Evolutionary conservation across 2,888 invertebrate genomes (phyloP).

Genomic region (Adelphocoris suturalis): DNA sequence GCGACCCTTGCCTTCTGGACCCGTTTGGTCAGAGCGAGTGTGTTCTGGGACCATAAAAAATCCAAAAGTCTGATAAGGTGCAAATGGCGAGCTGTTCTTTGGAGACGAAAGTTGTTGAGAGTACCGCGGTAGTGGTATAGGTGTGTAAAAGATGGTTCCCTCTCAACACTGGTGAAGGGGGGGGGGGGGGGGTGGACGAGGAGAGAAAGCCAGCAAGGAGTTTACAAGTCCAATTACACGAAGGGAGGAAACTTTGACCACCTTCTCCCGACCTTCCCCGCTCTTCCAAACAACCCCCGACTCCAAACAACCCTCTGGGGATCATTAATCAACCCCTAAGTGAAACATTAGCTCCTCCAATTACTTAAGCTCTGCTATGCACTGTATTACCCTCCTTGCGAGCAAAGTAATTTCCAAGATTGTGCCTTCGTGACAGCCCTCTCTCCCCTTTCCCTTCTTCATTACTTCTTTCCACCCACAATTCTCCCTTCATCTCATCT

Average conservation of each 20-base stretch:
- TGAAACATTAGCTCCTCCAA: conserved; percentile 74
- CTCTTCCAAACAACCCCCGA: conserved; percentile 60
- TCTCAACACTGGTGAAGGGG: no score
- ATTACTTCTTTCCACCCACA: conserved; percentile 14
- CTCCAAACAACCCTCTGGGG: conserved; percentile 61
- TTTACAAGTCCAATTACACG: conserved; percentile 74
- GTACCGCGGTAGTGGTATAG: not conserved
- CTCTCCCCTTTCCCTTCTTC: conserved; percentile 22
- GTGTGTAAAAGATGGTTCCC: conserved; percentile 27
- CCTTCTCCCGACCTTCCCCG: conserved; percentile 49
- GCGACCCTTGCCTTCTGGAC: no score
- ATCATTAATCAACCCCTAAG: conserved; percentile 74
- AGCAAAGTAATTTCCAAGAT: conserved; percentile 65
- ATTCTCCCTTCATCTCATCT: conserved; percentile 25
- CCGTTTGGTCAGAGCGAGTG: no score
- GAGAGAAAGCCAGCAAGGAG: conserved; percentile 54
- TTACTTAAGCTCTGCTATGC: conserved; percentile 72
- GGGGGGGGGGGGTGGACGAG: conserved; percentile 6
- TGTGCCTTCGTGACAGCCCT: conserved; percentile 65
- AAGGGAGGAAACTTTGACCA: conserved; percentile 73
- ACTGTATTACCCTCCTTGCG: conserved; percentile 67
- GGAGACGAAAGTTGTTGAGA: no score
- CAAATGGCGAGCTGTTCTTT: no score
- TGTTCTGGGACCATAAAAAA: no score
- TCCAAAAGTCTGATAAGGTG: no score